phyloP scores from a whole-genome alignment of 2,888 invertebrate species.

The Podotricha telesiphe region DNA sequence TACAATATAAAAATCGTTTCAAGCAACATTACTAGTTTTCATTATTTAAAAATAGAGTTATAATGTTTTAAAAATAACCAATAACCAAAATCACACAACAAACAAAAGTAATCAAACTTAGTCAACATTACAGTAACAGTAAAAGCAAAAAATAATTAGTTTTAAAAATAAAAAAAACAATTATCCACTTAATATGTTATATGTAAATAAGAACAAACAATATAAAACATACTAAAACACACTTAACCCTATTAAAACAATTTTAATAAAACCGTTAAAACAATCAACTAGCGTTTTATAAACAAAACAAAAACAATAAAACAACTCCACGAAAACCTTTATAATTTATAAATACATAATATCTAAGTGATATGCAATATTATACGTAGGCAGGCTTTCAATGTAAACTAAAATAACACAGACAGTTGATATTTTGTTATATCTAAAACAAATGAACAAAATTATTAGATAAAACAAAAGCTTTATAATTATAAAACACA shows the following conservation, averaged over 20 bases:
- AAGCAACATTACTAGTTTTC: conserved; percentile 45
- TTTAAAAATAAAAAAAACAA: neutral
- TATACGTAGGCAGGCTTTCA: conserved; percentile 78
- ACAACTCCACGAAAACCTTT: conserved; percentile 35
- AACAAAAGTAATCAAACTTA: conserved; percentile 13
- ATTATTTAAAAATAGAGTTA: conserved; percentile 38
- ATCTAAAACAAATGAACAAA: neutral
- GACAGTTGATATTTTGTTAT: conserved; percentile 28
- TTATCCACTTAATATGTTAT: neutral
- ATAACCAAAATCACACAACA: conserved; percentile 18
- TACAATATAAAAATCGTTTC: conserved; percentile 59
- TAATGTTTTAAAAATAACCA: conserved; percentile 29
- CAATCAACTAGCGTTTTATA: conserved; percentile 40
- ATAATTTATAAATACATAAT: conserved; percentile 59
- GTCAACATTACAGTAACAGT: conserved; percentile 19
- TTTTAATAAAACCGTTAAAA: conserved; percentile 19
- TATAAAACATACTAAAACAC: conserved; percentile 52
- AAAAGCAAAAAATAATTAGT: neutral
- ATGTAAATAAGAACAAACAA: conserved; percentile 18
- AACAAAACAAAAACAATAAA: conserved; percentile 47
- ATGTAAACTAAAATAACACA: conserved; percentile 40
- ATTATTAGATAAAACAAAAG: conserved; percentile 2
- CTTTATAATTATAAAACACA: neutral
- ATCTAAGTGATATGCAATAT: conserved; percentile 81
- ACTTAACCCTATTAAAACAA: conserved; percentile 36